Percentiles rank a stretch among this genome's conserved stretches.
These are phyloP conservation scores for Conger conger DNA, from an alignment of 2,113 vertebrate species.

Conservation along the genomic window DNA sequence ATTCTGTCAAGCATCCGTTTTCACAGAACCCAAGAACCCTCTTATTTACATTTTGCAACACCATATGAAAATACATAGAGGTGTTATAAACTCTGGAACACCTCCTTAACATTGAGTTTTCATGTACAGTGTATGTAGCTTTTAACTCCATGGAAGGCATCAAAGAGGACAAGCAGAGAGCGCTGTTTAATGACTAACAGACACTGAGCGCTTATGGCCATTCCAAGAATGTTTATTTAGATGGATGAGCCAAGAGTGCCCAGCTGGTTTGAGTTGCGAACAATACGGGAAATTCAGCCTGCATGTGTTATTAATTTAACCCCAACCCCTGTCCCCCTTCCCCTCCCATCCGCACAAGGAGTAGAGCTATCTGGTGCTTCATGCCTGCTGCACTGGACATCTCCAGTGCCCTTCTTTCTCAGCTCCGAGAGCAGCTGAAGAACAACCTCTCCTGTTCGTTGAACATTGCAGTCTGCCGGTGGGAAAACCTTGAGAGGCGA, in stretches of 20 bases:
- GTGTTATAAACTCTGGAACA: conserved; percentile 39
- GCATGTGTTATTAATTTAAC: conserved; percentile 66
- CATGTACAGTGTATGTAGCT: conserved; percentile 29
- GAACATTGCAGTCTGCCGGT: background rate
- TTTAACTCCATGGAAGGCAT: conserved; percentile 35
- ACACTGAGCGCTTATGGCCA: conserved; percentile 59
- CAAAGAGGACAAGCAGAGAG: conserved; percentile 46
- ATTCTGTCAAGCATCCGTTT: conserved; percentile 8
- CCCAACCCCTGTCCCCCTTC: background rate
- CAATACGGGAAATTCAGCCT: conserved; percentile 63
- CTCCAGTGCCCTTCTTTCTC: background rate
- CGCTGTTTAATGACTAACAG: conserved; percentile 65
- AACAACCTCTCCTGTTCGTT: background rate
- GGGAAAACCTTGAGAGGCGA: background rate
- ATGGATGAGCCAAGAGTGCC: conserved; percentile 67
- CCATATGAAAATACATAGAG: conserved; percentile 15
- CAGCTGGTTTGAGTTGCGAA: conserved; percentile 79
- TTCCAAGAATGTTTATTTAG: conserved; percentile 73
- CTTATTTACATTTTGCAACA: conserved; percentile 14
- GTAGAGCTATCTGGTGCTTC: background rate
- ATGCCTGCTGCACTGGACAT: background rate
- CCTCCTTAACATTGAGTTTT: conserved; percentile 17
- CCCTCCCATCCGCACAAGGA: conserved; percentile 11
- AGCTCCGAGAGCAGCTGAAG: background rate
- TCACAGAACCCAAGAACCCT: conserved; percentile 1